Evolutionary conservation across 1,140 invertebrate species (phyloP), one percentile per base, ranked within the genome.

Genomic region (Ceratina australensis): DNA sequence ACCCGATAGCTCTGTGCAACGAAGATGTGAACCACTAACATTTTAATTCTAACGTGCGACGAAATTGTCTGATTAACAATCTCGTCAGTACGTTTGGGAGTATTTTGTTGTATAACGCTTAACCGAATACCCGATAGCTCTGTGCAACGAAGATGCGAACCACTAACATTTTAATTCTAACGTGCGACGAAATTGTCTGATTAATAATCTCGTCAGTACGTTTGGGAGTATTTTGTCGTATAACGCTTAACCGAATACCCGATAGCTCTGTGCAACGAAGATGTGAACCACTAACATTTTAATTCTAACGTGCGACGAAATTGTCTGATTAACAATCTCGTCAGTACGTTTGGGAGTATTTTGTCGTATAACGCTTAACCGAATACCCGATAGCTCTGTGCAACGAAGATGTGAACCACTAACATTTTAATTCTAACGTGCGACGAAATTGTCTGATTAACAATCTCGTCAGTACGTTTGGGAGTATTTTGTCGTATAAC

Each of bases 111-210:
- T 12, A n/a, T 67, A 60, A 68, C 54, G 13, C 24, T 15, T 76
- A 71, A 77, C 16, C 13, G 5, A 47, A 79, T 64, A 33, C 10
- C 69, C 24, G 92, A 65, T 92, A 98, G 97, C 97, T 79, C 94
- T 98, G 16, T 98, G 97, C 90, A 97, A 97, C 89, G 96, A 98
- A 71, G 96, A 97, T 83, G 93, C 97, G 33, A 97, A 97, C 88
- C n/a, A n/a, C n/a, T n/a, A n/a, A n/a, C n/a, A n/a, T n/a, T n/a
- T n/a, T 8, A 42, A 42, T 10, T 42, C 33, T 20, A 20, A 54
- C 52, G 18, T 1, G n/a, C 16, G 22, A 24, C 8, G 16, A 3
- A 1, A 22, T 57, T 57, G 16, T 2, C 12, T 57, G 12, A 24
- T 16, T 20, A 20, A 63, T 8, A 5, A 64, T 10, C n/a, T 42